A percentile compares a stretch with the other conserved stretches of the same genome.
Conservation (phyloP, 2,797 vertebrate species). For the Potorous gilbertii region DNA sequence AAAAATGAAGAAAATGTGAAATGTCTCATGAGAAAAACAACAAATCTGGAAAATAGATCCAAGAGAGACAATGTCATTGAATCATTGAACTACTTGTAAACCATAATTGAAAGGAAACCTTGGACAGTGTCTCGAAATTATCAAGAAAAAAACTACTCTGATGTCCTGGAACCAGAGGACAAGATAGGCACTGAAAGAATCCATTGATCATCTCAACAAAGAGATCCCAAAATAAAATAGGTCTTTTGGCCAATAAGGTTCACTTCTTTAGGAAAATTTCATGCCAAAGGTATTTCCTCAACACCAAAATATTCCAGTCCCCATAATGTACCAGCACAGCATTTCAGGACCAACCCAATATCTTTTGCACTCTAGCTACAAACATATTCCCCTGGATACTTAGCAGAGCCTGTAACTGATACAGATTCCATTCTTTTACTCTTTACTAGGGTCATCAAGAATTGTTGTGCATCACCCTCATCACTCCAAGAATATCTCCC, state of each 20-base stretch:
- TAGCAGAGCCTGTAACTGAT: neutral
- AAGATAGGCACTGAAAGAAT: neutral
- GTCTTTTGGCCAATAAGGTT: neutral
- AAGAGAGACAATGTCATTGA: neutral
- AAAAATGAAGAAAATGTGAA: neutral
- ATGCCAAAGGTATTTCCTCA: neutral
- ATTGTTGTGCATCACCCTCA: slow-evolving; percentile 68
- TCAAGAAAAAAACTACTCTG: neutral
- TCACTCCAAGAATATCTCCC: neutral
- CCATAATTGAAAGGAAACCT: too few species aligned
- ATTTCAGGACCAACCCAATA: neutral
- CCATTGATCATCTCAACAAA: neutral
- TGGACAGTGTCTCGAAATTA: neutral
- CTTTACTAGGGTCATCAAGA: slow-evolving; percentile 31
- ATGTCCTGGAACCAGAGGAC: neutral
- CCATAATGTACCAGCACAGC: neutral
- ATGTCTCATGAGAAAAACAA: neutral
- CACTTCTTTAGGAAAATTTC: neutral
- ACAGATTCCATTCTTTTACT: neutral
- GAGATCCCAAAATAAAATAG: neutral
- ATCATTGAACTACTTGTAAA: neutral
- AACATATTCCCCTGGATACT: neutral
- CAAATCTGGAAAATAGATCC: neutral
- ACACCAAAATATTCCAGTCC: neutral
- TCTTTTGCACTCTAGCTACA: too few species aligned